Evolutionary conservation across 2,113 vertebrate genomes (phyloP), one percentile per base, ranked within the genome.

Genomic region (Epinephelus fuscoguttatus): DNA sequence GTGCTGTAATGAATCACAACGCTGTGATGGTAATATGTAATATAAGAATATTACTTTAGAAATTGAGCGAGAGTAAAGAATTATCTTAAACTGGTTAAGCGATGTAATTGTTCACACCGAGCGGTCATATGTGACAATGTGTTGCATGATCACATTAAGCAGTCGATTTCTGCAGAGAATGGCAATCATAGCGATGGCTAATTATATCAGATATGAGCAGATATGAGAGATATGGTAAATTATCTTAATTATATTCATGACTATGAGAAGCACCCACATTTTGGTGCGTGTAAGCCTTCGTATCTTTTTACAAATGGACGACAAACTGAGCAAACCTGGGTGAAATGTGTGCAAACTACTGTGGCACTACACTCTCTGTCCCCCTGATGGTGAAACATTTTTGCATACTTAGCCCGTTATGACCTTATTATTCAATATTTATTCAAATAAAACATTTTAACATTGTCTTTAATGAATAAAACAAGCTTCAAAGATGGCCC

Each of bases 1-100:
- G 66, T 42, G 33, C 62, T 30, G 49, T 52, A 74, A 90, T 81
- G 66, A 88, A 89, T 81, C 72, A 62, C 52, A 50, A 59, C 30
- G 0, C 40, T 0, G 21, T 6, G 80, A 60, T 77, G 77, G 57
- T 60, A 75, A 18, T 85, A 50, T 56, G 52, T 47, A 77, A 63
- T 71, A 77, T 53, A 33, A 60, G 47, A 73, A 78, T 56, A 64
- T 77, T 59, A 70, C 59, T 52, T 75, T 47, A 78, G 63, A 70
- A 76, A 84, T 45, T 67, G 50, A 81, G 72, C 42, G 2, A 14
- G 23, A 50, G 17, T 67, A 70, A 86, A 71, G 50, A 79, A 71
- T 25, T 42, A 52, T 60, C 40, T 3, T 15, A 50, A 52, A 69
- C 40, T 50, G 15, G 70, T 81, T 68, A 47, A 78, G 75, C 45